Percentiles rank a stretch among this genome's conserved stretches.
phyloP scores from a whole-genome alignment of 2,888 invertebrate species.

The Caradrina clavipalpis region DNA sequence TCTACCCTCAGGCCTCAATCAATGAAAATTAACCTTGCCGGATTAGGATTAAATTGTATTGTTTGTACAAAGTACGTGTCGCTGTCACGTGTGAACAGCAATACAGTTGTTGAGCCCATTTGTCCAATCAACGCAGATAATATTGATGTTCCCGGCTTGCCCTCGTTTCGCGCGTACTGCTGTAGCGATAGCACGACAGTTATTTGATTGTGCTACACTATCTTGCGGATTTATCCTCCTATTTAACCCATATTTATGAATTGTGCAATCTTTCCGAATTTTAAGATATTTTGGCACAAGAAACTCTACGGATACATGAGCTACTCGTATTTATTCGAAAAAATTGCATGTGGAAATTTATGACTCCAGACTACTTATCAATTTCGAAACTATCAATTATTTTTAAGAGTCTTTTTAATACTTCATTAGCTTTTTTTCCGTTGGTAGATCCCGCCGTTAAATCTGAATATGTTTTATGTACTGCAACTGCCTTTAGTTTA shows the following conservation, averaged over 20 bases:
- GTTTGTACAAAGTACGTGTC: slow-evolving; percentile 45
- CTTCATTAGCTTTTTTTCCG: not conserved
- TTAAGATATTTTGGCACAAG: slow-evolving; percentile 2
- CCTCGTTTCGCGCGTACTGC: slow-evolving; percentile 75
- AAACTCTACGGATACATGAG: not conserved
- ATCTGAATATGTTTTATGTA: too few species aligned
- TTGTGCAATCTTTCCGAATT: not conserved
- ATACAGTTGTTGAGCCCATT: slow-evolving; percentile 78
- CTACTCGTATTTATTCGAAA: not conserved
- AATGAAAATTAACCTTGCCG: slow-evolving; percentile 51
- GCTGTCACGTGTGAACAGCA: slow-evolving; percentile 65
- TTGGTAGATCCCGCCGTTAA: too few species aligned
- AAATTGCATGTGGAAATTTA: not conserved
- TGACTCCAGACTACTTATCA: not conserved
- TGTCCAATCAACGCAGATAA: slow-evolving; percentile 86
- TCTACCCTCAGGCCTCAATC: slow-evolving; percentile 16
- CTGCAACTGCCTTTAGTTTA: too few species aligned
- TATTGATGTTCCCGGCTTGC: slow-evolving; percentile 83
- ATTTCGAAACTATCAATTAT: not conserved
- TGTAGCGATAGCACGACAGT: slow-evolving; percentile 74
- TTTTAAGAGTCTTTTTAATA: not conserved
- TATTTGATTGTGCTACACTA: slow-evolving; percentile 36
- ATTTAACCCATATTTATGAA: slow-evolving; percentile 16
- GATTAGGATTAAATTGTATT: slow-evolving; percentile 60
- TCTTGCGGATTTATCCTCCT: slow-evolving; percentile 20